These are phyloP conservation scores for Parambassis ranga DNA, from an alignment of 2,797 vertebrate genomes.

Conservation along the genomic window DNA sequence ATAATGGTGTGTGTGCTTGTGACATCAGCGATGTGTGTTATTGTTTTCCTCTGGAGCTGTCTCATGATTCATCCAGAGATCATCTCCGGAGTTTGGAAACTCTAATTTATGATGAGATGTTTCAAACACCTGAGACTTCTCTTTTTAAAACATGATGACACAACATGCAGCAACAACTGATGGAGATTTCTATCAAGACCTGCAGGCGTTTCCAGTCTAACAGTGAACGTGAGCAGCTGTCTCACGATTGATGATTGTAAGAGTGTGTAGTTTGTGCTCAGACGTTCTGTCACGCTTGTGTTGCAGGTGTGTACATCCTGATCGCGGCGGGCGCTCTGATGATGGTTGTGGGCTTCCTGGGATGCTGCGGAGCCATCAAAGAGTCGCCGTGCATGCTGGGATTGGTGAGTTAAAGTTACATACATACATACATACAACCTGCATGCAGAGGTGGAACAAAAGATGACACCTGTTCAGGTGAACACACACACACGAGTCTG, in stretches of 20 bases:
- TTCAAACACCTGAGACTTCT: no score
- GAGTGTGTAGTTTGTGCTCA: background rate
- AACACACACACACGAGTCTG: no score
- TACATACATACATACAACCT: no score
- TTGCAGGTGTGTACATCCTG: constrained; percentile 92
- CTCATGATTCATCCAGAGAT: constrained; percentile 10
- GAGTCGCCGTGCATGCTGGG: constrained; percentile 96
- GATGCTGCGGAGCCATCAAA: constrained; percentile 93
- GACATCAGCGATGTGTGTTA: constrained; percentile 17
- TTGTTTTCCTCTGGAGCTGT: background rate
- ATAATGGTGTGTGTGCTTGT: constrained; percentile 18
- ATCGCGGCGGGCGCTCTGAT: constrained; percentile 92
- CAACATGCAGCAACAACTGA: background rate
- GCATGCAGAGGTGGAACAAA: no score
- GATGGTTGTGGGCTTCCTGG: constrained; percentile 96
- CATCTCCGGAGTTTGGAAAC: no score
- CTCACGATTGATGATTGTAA: no score
- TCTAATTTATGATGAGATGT: no score
- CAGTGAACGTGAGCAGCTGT: no score
- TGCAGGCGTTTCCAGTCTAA: no score
- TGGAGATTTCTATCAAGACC: constrained; percentile 9
- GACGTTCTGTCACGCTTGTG: background rate
- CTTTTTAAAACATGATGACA: no score
- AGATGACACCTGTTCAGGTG: no score
- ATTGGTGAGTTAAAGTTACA: constrained; percentile 89